Evolutionary conservation across 2,113 vertebrate species (phyloP), one percentile per base, ranked within the genome.

Genomic region (Crypturellus undulatus): DNA sequence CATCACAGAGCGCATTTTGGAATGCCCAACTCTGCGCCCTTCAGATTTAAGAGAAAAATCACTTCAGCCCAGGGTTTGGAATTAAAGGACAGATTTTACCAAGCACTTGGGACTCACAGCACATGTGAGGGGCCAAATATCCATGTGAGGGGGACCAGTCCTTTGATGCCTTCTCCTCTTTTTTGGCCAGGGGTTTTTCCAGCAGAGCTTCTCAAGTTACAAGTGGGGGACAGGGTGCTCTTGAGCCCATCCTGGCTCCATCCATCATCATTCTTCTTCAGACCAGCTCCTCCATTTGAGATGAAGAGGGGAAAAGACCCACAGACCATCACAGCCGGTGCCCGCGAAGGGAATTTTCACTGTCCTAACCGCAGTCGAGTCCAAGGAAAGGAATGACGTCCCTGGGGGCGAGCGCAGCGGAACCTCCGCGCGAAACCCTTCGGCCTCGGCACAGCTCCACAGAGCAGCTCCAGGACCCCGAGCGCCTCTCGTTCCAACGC

Each of bases 11-110:
- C 2, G 30, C 28, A 1, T 67, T 62, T 82, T 75, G 54, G 13
- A 13, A n/a, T 1, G 43, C 30, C 42, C 0, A 0, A 26, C 76
- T 65, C 59, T 19, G 9, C 0, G 1, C 59, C 63, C 63, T 71
- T 77, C 79, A 59, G 87, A 91, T 65, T 20, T 45, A 36, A 43
- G 56, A 67, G 51, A 42, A 77, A 45, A 79, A 87, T 82, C 45
- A 67, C 49, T 73, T 67, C 9, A 17, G 52, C 40, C 40, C 22
- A 6, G 22, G 11, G 26, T 49, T 65, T 42, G n/a, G 51, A 79
- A 51, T 59, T 28, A 36, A 58, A 49, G 3, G 59, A 6, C 54
- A 43, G 18, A 42, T 73, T 68, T 15, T 14, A 22, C 47, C 47
- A 16, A 91, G 90, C 56, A 5, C 30, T 68, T 0, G 0, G 38